Percentiles rank a stretch among this genome's conserved stretches.
phyloP scores from a whole-genome alignment of 1,140 invertebrate species.

The Gonatopus flavifemur region DNA sequence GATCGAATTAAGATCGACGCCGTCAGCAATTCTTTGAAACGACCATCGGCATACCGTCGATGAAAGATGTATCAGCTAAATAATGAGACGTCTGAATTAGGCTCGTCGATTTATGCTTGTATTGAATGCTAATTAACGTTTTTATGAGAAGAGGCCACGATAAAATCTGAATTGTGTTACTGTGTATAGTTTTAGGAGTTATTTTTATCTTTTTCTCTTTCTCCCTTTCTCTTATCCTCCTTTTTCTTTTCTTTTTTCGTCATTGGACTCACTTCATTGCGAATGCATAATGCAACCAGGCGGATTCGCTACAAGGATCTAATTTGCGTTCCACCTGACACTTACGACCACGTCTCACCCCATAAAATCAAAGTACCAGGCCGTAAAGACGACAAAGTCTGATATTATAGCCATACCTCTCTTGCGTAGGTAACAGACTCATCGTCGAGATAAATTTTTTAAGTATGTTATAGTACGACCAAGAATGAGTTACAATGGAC shows the following conservation, averaged over 20 bases:
- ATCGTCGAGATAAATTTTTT: no score
- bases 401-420: no score
- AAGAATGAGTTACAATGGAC: no score
- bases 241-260: not conserved
- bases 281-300: not conserved
- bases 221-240: not conserved
- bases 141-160: no score
- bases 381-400: conserved; percentile 35
- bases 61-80: no score
- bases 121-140: no score
- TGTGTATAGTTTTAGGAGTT: no score
- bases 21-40: conserved; percentile 23
- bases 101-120: no score
- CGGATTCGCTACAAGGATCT: conserved; percentile 8
- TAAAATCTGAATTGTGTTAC: no score
- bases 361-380: conserved; percentile 20
- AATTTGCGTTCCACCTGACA: conserved; percentile 24
- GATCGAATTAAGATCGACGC: conserved; percentile 35
- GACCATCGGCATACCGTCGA: conserved; percentile 24
- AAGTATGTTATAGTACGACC: no score
- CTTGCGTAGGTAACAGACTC: no score
- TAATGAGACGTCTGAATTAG: no score
- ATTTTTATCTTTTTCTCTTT: conserved; percentile 5
- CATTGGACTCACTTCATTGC: not conserved
- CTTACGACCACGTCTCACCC: conserved; percentile 19